phyloP scores from a whole-genome alignment of 1,140 invertebrate species.

The Alviniconcha marisindica region DNA sequence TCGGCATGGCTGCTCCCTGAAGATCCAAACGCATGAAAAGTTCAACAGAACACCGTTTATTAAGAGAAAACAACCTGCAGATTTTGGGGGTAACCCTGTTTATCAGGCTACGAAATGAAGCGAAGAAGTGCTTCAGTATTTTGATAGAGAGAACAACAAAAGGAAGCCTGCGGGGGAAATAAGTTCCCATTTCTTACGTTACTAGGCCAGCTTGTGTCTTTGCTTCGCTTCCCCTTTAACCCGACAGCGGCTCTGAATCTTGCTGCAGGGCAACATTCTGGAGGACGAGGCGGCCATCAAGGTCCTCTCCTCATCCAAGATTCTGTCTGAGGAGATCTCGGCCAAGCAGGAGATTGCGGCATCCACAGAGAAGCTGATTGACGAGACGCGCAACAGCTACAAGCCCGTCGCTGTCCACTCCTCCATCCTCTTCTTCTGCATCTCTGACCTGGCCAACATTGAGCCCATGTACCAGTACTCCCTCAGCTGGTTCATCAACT shows the following conservation, averaged over 20 bases:
- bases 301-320: slow-evolving; percentile 74
- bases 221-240: too few relatives aligned
- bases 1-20: too few relatives aligned
- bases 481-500: slow-evolving; percentile 76
- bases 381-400: slow-evolving; percentile 75
- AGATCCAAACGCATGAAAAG: too few relatives aligned
- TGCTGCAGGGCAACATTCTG: slow-evolving; percentile 73
- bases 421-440: slow-evolving; percentile 76
- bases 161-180: too few relatives aligned
- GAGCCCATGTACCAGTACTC: slow-evolving; percentile 78
- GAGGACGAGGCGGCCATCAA: slow-evolving; percentile 76
- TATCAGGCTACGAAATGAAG: too few relatives aligned
- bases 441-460: slow-evolving; percentile 76
- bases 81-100: too few relatives aligned
- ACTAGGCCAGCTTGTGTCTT: too few relatives aligned
- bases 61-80: too few relatives aligned
- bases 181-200: too few relatives aligned
- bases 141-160: too few relatives aligned
- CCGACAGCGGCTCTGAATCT: neutral
- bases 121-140: too few relatives aligned
- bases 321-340: slow-evolving; percentile 75
- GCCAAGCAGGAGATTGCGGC: slow-evolving; percentile 75
- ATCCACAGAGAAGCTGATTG: slow-evolving; percentile 75
- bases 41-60: too few relatives aligned
- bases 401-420: slow-evolving; percentile 75